Evolutionary conservation across 2,113 vertebrate genomes (phyloP).

Genomic region (Turdus rufiventris): DNA sequence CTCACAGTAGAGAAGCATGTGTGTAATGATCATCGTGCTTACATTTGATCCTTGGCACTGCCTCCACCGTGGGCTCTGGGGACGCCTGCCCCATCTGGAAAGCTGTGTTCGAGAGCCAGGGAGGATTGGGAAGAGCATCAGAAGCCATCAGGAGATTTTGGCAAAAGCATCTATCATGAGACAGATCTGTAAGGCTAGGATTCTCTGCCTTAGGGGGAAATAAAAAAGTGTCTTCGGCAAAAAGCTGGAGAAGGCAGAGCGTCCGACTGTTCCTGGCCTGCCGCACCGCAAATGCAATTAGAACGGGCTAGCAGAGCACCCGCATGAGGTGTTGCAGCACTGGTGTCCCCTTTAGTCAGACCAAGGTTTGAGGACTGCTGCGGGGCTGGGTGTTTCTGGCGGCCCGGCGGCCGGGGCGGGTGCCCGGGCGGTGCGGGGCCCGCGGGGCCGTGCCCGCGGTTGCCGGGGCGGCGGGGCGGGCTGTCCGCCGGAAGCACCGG

Average conservation of each 20-base stretch:
- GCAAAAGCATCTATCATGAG: not conserved
- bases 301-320: not conserved
- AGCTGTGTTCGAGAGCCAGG: not conserved
- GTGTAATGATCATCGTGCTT: not conserved
- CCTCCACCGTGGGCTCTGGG: not conserved
- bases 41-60: not conserved
- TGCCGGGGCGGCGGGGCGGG: not conserved
- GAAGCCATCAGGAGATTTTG: not conserved
- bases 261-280: not conserved
- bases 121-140: not conserved
- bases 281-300: not conserved
- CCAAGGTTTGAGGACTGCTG: not conserved
- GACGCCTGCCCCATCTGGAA: not conserved
- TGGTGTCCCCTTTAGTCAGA: not conserved
- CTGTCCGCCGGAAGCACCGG: slow-evolving; percentile 66
- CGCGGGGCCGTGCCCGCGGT: not conserved
- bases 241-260: not conserved
- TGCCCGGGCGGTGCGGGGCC: not conserved
- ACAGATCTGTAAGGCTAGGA: not conserved
- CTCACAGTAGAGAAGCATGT: rapidly evolving
- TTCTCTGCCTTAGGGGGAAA: not conserved
- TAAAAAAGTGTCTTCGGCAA: not conserved
- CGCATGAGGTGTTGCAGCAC: not conserved
- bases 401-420: not conserved
- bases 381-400: not conserved